phyloP scores from a whole-genome alignment of 1,140 invertebrate genomes.

The Drosophila truncata region DNA sequence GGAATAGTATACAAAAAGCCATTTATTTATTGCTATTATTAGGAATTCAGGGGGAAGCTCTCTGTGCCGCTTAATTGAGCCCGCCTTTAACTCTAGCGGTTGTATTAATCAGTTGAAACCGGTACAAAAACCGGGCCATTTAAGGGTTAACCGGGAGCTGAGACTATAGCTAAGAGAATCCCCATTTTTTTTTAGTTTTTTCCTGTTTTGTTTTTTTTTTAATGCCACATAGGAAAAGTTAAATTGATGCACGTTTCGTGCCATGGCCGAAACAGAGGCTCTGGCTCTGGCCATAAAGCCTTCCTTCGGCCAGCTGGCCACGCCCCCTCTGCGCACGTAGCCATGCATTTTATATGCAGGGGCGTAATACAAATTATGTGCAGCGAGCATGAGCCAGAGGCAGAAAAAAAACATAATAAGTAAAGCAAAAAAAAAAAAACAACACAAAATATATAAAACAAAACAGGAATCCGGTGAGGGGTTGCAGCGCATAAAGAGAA shows the following conservation, averaged over 20 bases:
- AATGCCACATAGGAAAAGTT: constrained; percentile 51
- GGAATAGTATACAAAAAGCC: constrained; percentile 48
- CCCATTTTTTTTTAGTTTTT: constrained; percentile 12
- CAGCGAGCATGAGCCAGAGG: constrained; percentile 42
- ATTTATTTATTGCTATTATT: constrained; percentile 80
- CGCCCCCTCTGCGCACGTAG: constrained; percentile 64
- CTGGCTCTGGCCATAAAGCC: constrained; percentile 57
- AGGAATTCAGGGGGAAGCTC: constrained; percentile 55
- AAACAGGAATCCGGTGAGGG: constrained; percentile 13
- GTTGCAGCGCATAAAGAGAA: constrained; percentile 40
- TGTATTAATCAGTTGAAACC: constrained; percentile 29
- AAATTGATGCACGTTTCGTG: constrained; percentile 72
- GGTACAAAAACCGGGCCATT: constrained; percentile 23
- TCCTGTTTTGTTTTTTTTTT: constrained; percentile 7
- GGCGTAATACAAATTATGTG: constrained; percentile 76
- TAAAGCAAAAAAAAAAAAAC: constrained; percentile 6
- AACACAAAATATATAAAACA: constrained; percentile 27
- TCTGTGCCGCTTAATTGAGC: constrained; percentile 29
- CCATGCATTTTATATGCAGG: constrained; percentile 75
- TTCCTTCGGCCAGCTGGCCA: constrained; percentile 55
- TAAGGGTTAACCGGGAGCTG: constrained; percentile 37
- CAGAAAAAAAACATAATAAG: constrained; percentile 1
- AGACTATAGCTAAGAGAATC: constrained; percentile 9
- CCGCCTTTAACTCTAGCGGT: constrained; percentile 19
- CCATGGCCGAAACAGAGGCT: constrained; percentile 41